phyloP scores from a whole-genome alignment of 2,797 vertebrate genomes.

The Pangasius krempfi region DNA sequence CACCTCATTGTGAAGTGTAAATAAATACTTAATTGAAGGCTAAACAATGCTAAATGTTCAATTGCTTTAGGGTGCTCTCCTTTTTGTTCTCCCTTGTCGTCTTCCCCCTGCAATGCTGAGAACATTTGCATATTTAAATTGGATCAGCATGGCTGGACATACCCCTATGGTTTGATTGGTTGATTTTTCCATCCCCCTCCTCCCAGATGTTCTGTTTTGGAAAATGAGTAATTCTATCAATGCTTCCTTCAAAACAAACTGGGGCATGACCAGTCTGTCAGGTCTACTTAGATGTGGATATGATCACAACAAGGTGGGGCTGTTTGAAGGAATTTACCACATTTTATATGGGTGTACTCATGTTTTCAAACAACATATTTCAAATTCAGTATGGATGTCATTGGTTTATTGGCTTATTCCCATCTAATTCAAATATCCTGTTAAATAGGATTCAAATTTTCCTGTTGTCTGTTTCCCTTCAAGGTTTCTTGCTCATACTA shows the following conservation, averaged over 20 bases:
- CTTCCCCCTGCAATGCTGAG: constrained; percentile 63
- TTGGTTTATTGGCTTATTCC: background rate
- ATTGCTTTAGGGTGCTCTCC: constrained; percentile 57
- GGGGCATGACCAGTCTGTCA: constrained; percentile 41
- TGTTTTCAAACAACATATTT: constrained; percentile 8
- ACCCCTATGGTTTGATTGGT: constrained; percentile 65
- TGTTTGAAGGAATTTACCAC: background rate
- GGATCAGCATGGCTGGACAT: constrained; percentile 81
- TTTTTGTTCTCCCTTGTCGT: constrained; percentile 70
- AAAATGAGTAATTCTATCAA: constrained; percentile 47
- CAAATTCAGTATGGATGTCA: background rate
- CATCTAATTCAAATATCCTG: background rate
- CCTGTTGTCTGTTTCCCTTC: background rate
- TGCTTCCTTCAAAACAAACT: constrained; percentile 46
- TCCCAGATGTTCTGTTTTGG: constrained; percentile 48
- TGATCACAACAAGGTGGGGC: constrained; percentile 15
- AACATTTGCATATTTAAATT: constrained; percentile 93
- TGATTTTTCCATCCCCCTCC: constrained; percentile 39
- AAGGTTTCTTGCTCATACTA: background rate
- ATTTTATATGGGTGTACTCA: constrained; percentile 4
- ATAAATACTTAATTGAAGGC: constrained; percentile 55
- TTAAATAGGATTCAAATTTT: too few species aligned
- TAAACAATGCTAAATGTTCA: constrained; percentile 64
- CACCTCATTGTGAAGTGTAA: constrained; percentile 53
- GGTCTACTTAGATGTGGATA: constrained; percentile 43